A percentile compares a stretch with the other conserved stretches of the same genome.
Conservation (phyloP, 64 coral and sea anemone species). For the Montipora sp. region DNA sequence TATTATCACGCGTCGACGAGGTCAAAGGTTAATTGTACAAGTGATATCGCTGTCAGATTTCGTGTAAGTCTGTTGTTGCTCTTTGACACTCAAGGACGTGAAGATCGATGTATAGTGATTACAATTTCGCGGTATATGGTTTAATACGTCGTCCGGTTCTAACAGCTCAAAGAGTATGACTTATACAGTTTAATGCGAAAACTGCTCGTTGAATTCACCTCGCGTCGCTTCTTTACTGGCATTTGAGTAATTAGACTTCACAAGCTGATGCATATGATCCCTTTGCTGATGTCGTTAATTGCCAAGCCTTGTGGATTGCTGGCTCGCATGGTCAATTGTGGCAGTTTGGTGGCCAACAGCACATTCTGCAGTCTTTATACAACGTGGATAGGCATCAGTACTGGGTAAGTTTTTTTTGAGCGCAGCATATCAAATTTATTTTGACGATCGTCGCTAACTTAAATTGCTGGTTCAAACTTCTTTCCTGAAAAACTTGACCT, state of each 20-base stretch:
- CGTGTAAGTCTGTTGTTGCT: neutral
- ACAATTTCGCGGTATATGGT: neutral
- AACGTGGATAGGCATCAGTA: slow-evolving; percentile 16
- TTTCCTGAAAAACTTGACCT: no score
- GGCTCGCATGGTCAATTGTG: neutral
- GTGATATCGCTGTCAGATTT: neutral
- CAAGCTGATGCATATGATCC: neutral
- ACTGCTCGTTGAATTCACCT: no score
- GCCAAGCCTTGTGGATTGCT: neutral
- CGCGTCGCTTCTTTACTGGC: no score
- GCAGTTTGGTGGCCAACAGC: neutral
- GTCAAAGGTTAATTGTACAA: neutral
- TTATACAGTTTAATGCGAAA: no score
- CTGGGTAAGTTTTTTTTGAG: neutral
- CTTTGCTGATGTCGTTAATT: neutral
- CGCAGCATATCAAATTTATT: neutral
- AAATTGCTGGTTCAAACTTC: no score
- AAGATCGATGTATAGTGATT: neutral
- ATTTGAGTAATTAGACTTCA: no score
- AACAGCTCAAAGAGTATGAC: no score
- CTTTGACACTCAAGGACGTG: neutral
- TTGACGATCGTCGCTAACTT: no score
- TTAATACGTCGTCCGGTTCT: no score
- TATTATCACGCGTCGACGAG: neutral
- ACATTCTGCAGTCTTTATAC: neutral